Evolutionary conservation across 2,113 vertebrate species (phyloP).

Genomic region (Eurystomus gularis): DNA sequence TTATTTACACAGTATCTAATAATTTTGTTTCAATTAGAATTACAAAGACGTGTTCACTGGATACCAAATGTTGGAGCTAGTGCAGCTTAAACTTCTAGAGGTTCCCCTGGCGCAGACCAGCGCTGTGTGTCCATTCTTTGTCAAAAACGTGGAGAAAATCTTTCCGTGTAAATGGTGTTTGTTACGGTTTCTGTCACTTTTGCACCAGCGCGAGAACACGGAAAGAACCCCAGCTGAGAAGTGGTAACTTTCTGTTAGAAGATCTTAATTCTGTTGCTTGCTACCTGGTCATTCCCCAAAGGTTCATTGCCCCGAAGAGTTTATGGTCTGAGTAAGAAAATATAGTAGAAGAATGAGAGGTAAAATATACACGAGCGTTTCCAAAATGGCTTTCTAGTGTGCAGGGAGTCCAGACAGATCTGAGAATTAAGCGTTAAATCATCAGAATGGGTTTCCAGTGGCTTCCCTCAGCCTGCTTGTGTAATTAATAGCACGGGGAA

Average conservation of each 20-base stretch:
- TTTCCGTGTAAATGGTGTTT: not conserved
- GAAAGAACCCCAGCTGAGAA: not conserved
- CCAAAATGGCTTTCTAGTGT: not conserved
- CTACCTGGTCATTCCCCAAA: not conserved
- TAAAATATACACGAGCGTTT: not conserved
- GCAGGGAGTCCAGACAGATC: not conserved
- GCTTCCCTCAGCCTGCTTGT: not conserved
- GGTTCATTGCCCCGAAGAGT: not conserved
- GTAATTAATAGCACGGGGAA: conserved; percentile 1
- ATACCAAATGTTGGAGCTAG: not conserved
- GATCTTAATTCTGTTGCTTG: not conserved
- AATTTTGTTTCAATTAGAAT: not conserved
- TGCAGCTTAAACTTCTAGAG: not conserved
- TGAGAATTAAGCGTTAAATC: not conserved
- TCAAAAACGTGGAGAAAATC: not conserved
- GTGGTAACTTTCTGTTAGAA: not conserved
- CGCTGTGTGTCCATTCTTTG: not conserved
- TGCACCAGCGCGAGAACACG: not conserved
- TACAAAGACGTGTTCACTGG: not conserved
- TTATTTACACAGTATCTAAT: not conserved
- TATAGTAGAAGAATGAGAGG: not conserved
- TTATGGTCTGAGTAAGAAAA: not conserved
- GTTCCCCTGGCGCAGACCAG: not conserved
- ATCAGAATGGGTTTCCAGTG: not conserved
- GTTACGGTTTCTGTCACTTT: not conserved